These are phyloP conservation scores for Chroicocephalus ridibundus DNA, from an alignment of 2,113 vertebrate genomes.

Conservation along the genomic window DNA sequence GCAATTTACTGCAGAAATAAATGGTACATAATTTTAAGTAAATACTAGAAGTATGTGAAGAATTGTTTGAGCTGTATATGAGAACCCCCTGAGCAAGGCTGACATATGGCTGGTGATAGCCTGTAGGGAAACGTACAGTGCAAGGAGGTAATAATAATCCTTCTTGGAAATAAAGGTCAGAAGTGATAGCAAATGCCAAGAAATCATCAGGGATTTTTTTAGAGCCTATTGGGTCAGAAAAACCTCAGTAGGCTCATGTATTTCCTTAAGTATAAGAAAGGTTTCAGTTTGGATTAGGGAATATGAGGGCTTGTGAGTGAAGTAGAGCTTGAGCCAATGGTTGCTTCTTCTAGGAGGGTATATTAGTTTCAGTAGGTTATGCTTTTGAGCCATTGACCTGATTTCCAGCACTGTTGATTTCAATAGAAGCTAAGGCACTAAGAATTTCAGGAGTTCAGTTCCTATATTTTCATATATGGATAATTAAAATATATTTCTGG, in stretches of 20 bases:
- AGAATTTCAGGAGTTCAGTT: neutral
- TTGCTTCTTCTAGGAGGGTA: neutral
- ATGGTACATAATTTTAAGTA: neutral
- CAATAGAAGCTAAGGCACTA: neutral
- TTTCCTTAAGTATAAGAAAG: neutral
- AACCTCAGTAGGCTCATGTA: neutral
- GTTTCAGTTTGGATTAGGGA: neutral
- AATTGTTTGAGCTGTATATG: neutral
- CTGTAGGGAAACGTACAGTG: neutral
- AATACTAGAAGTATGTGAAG: neutral
- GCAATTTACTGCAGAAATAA: neutral
- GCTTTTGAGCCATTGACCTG: neutral
- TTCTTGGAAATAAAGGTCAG: slow-evolving; percentile 54
- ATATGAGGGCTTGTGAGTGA: neutral
- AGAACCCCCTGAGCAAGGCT: neutral
- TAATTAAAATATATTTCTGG: neutral
- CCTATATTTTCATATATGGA: neutral
- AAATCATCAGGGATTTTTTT: slow-evolving; percentile 1
- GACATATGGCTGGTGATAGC: slow-evolving; percentile 38
- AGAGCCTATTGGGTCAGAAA: neutral
- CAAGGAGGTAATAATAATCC: slow-evolving; percentile 16
- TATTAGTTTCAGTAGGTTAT: neutral
- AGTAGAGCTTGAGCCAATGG: neutral
- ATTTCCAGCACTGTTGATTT: neutral
- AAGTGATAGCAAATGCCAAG: slow-evolving; percentile 37